Conservation (phyloP, 2,888 invertebrate species). For the Cosmia trapezina region DNA sequence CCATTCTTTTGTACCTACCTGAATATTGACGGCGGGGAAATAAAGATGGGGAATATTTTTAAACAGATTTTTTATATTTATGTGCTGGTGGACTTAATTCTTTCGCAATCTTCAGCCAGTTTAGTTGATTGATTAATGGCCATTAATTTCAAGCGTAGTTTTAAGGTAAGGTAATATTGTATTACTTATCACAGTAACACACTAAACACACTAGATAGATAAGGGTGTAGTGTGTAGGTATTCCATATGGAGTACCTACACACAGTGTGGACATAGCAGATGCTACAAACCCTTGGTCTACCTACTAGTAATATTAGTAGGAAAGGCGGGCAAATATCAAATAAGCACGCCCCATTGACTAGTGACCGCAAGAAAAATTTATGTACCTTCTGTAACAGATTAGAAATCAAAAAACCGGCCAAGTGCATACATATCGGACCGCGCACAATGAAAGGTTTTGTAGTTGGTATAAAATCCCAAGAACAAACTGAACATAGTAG, state of each 20-base stretch:
- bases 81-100: not conserved
- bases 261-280: not conserved
- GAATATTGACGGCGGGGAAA: not conserved
- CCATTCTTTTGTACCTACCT: constrained; percentile 41
- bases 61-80: too few species aligned
- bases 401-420: too few species aligned
- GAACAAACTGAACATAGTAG: too few species aligned
- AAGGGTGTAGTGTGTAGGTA: not conserved
- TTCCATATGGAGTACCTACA: too few species aligned
- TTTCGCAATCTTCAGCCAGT: not conserved
- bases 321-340: not conserved
- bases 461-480: too few species aligned
- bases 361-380: not conserved
- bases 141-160: too few species aligned
- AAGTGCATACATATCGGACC: too few species aligned
- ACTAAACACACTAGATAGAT: too few species aligned
- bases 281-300: not conserved
- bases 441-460: too few species aligned
- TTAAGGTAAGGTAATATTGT: too few species aligned
- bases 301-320: not conserved
- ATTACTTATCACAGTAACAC: not conserved
- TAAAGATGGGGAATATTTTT: not conserved
- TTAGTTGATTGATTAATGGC: not conserved
- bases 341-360: not conserved
- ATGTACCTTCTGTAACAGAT: not conserved